Conservation (phyloP, 2,113 vertebrate genomes). For the Nansenia antarctica region DNA sequence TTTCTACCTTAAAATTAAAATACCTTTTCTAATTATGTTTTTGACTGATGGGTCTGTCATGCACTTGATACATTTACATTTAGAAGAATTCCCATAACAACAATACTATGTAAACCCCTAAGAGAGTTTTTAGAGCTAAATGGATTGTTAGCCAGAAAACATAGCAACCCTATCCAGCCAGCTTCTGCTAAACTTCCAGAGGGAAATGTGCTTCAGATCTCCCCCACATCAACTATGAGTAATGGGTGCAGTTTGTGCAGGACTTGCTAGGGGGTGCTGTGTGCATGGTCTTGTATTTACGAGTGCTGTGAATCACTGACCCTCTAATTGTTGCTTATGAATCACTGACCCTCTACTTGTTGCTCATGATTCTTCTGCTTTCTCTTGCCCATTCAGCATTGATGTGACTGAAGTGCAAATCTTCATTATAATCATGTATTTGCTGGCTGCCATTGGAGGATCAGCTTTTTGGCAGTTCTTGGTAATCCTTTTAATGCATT, state of each 20-base stretch:
- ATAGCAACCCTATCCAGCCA: not conserved
- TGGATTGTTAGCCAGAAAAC: not conserved
- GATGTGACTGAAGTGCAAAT: conserved; percentile 94
- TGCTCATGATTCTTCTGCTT: conserved; percentile 69
- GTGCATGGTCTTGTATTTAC: conserved; percentile 38
- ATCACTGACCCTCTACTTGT: conserved; percentile 63
- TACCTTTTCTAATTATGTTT: not conserved
- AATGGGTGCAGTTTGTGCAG: not conserved
- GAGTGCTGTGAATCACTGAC: conserved; percentile 64
- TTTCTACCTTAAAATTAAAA: not conserved
- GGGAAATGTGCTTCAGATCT: not conserved
- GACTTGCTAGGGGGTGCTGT: not conserved
- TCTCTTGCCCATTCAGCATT: conserved; percentile 82
- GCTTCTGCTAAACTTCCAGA: not conserved
- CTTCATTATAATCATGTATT: conserved; percentile 90
- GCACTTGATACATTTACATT: not conserved
- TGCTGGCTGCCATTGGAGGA: conserved; percentile 89
- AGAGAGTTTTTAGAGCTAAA: not conserved
- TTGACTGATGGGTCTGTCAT: not conserved
- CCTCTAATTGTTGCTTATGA: too few species aligned
- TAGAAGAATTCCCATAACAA: not conserved
- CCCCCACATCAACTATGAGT: not conserved
- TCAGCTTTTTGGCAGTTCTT: conserved; percentile 86
- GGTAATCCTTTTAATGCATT: conserved; percentile 69
- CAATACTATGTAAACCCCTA: not conserved